phyloP scores from a whole-genome alignment of 2,797 vertebrate genomes.

The Coranthus polyacanthus region DNA sequence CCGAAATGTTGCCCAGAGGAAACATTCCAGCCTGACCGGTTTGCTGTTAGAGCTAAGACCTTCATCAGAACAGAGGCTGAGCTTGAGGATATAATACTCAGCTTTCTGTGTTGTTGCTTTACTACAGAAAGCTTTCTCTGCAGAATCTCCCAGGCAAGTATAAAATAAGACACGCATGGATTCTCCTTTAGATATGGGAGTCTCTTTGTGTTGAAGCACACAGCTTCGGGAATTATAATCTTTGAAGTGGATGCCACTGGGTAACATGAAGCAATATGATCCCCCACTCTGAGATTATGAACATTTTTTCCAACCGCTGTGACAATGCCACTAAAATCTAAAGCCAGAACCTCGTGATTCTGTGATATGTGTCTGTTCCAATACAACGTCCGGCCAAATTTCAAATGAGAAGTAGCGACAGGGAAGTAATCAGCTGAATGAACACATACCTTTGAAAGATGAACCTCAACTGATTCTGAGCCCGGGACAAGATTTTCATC shows the following conservation, averaged over 20 bases:
- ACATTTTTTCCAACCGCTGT: slow-evolving; percentile 83
- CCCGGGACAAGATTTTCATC: slow-evolving; percentile 35
- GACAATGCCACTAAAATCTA: slow-evolving; percentile 88
- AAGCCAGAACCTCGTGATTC: slow-evolving; percentile 84
- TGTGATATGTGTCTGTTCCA: slow-evolving; percentile 84
- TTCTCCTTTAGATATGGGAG: slow-evolving; percentile 80
- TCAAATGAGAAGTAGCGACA: slow-evolving; percentile 82
- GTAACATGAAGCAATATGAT: slow-evolving; percentile 87
- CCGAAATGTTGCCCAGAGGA: slow-evolving; percentile 55
- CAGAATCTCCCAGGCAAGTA: slow-evolving; percentile 89
- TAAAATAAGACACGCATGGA: slow-evolving; percentile 89
- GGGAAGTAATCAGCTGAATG: slow-evolving; percentile 92
- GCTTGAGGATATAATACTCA: slow-evolving; percentile 77
- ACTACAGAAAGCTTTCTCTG: slow-evolving; percentile 66
- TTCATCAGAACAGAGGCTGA: slow-evolving; percentile 75
- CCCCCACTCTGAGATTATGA: slow-evolving; percentile 84
- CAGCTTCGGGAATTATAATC: slow-evolving; percentile 81
- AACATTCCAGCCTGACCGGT: slow-evolving; percentile 82
- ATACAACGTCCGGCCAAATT: slow-evolving; percentile 85
- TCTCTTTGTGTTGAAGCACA: slow-evolving; percentile 83
- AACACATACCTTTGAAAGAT: slow-evolving; percentile 84
- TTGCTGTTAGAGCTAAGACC: slow-evolving; percentile 79
- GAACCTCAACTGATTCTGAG: slow-evolving; percentile 80
- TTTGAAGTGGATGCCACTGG: slow-evolving; percentile 81
- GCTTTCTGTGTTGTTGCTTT: slow-evolving; percentile 68